Conservation (phyloP, 2,888 invertebrate species). For the Pristionchus entomophagus region DNA sequence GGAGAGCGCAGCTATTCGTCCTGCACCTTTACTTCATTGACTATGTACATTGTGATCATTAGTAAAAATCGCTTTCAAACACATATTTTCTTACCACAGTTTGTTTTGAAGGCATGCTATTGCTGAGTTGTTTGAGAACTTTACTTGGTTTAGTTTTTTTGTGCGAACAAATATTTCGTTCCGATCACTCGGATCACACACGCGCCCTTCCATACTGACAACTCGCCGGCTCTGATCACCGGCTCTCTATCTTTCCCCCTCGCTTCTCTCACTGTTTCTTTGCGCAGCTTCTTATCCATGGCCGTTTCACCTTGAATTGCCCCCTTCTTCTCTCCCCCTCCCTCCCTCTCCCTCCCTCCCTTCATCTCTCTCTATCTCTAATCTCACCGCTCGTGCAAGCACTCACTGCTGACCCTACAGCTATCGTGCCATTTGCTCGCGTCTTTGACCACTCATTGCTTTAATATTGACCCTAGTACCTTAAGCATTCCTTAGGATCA, state of each 20-base stretch:
- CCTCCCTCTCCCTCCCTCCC: background rate
- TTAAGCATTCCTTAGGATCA: too few species aligned
- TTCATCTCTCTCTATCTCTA: background rate
- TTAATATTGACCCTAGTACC: too few species aligned
- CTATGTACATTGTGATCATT: too few species aligned
- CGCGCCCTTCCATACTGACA: background rate
- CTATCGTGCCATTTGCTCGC: background rate
- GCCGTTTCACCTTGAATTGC: slow-evolving; percentile 34
- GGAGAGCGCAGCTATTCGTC: background rate
- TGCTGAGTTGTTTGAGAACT: too few species aligned
- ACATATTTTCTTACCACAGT: too few species aligned
- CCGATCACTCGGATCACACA: background rate
- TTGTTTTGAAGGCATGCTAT: too few species aligned
- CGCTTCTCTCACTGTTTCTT: slow-evolving; percentile 1
- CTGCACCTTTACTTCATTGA: too few species aligned
- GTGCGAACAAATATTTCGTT: background rate
- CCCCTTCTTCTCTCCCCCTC: background rate
- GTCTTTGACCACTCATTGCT: background rate
- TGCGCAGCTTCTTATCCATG: slow-evolving; percentile 27
- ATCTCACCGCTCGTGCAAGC: too few species aligned
- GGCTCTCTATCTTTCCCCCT: background rate
- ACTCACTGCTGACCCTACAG: background rate
- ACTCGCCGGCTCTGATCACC: background rate
- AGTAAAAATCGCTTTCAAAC: too few species aligned
- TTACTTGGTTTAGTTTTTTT: too few species aligned